Conservation (phyloP, 2,888 invertebrate genomes). For the Nebria salina region DNA sequence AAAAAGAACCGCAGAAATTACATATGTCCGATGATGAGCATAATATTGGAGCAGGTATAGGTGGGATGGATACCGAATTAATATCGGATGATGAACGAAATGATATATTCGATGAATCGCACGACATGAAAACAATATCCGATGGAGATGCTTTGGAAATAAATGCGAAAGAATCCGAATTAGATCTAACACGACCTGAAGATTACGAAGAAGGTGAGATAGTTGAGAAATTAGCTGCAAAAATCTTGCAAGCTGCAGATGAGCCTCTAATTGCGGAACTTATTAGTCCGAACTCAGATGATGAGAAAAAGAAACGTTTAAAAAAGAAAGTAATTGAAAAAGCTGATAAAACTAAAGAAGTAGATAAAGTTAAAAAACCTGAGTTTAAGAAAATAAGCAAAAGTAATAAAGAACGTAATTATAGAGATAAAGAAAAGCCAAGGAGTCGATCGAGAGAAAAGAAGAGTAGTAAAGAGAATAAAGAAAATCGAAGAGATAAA, state of each 20-base stretch:
- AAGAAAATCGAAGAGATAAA: conserved; percentile 55
- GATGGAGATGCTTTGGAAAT: conserved; percentile 62
- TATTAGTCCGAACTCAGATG: conserved; percentile 49
- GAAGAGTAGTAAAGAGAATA: conserved; percentile 54
- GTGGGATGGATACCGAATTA: conserved; percentile 76
- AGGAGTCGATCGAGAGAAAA: conserved; percentile 60
- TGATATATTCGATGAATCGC: conserved; percentile 70
- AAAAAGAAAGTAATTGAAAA: conserved; percentile 55
- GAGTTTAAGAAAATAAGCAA: conserved; percentile 83
- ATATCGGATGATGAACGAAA: conserved; percentile 79
- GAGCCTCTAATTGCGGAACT: conserved; percentile 48
- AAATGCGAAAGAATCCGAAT: conserved; percentile 63
- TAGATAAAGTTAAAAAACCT: conserved; percentile 61
- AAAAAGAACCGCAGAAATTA: conserved; percentile 62
- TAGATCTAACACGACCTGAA: conserved; percentile 61
- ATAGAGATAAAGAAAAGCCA: conserved; percentile 71
- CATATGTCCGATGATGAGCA: conserved; percentile 50
- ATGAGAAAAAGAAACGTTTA: conserved; percentile 50
- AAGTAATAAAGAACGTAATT: conserved; percentile 79
- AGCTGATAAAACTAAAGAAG: conserved; percentile 47
- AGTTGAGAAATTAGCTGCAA: conserved; percentile 61
- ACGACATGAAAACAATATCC: conserved; percentile 59
- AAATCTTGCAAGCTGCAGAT: conserved; percentile 48
- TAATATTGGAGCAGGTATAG: conserved; percentile 61
- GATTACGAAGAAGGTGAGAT: conserved; percentile 71